A percentile compares a stretch with the other conserved stretches of the same genome.
phyloP scores from a whole-genome alignment of 2,797 vertebrate genomes.

The Galago senegalensis region DNA sequence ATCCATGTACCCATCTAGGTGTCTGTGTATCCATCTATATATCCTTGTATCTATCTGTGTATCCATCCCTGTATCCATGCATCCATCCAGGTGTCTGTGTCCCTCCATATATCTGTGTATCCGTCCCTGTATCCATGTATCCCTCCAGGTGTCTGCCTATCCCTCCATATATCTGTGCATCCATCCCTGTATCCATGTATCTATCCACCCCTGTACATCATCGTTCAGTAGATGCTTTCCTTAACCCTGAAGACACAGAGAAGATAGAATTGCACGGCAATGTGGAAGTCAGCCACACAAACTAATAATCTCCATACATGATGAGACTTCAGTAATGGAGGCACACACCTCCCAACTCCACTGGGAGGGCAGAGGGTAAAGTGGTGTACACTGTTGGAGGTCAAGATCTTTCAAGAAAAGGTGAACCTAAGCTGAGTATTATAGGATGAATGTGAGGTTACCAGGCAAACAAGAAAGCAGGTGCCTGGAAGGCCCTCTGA shows the following conservation, averaged over 20 bases:
- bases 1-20: too few species aligned
- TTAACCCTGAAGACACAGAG: background rate
- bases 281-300: background rate
- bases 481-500: background rate
- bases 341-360: background rate
- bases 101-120: too few species aligned
- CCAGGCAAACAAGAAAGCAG: background rate
- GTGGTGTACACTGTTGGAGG: background rate
- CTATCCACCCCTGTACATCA: background rate
- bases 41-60: background rate
- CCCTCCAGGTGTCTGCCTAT: too few species aligned
- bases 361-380: background rate
- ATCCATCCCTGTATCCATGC: background rate
- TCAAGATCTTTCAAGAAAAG: background rate
- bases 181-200: background rate
- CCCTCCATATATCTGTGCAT: background rate
- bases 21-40: background rate
- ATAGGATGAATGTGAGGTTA: background rate
- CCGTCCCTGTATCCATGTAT: too few species aligned
- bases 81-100: background rate
- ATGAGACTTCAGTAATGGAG: background rate
- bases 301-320: background rate
- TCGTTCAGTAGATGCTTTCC: background rate
- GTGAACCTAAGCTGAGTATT: background rate
- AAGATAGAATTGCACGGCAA: background rate